Percentiles rank a stretch among this genome's conserved stretches.
Evolutionary conservation across 2,797 vertebrate species (phyloP).

Genomic region (Enteromius treurensis): DNA sequence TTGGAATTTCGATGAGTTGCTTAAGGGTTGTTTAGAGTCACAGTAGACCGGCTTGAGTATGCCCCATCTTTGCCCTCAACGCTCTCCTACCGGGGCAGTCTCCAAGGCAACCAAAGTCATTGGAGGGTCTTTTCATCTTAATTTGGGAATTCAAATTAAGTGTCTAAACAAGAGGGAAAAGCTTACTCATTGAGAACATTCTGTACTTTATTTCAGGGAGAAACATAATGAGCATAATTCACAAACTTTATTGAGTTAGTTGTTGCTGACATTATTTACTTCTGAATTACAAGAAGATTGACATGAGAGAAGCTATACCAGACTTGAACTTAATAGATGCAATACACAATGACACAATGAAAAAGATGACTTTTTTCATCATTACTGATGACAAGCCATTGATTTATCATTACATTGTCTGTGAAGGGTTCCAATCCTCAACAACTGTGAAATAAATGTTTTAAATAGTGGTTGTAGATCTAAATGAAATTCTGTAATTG

Average conservation of each 20-base stretch:
- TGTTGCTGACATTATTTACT: constrained; percentile 34
- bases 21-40: constrained; percentile 76
- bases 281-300: constrained; percentile 4
- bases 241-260: background rate
- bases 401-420: background rate
- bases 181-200: constrained; percentile 33
- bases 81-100: constrained; percentile 65
- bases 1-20: constrained; percentile 80
- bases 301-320: constrained; percentile 14
- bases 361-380: background rate
- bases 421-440: background rate
- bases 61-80: constrained; percentile 54
- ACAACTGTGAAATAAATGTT: background rate
- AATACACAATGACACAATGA: background rate
- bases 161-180: constrained; percentile 39
- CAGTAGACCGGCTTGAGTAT: constrained; percentile 68
- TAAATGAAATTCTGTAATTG: background rate
- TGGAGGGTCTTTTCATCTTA: constrained; percentile 69
- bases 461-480: background rate
- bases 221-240: background rate
- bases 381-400: background rate
- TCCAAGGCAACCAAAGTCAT: constrained; percentile 68
- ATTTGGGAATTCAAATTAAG: constrained; percentile 56
- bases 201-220: constrained; percentile 24
- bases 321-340: background rate